A percentile compares a stretch with the other conserved stretches of the same genome.
phyloP scores from a whole-genome alignment of 2,888 invertebrate species.

The Mimachlamys varia region DNA sequence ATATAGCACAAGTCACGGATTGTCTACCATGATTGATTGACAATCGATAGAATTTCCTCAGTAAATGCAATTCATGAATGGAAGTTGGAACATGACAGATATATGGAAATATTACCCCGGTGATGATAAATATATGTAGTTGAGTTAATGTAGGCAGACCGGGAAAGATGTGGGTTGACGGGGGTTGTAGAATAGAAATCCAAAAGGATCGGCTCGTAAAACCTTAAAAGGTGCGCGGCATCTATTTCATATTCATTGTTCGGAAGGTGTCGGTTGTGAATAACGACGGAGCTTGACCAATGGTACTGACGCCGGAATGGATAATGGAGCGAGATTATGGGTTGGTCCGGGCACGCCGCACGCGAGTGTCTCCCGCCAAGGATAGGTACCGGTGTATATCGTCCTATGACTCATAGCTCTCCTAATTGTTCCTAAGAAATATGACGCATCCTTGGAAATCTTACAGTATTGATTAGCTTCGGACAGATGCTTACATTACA shows the following conservation, averaged over 20 bases:
- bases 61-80: conserved; percentile 31
- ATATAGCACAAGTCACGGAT: background rate
- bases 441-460: conserved; percentile 29
- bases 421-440: conserved; percentile 34
- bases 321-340: conserved; percentile 27
- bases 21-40: conserved; percentile 31
- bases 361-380: conserved; percentile 5
- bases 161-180: conserved; percentile 32
- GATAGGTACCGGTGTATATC: background rate
- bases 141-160: background rate
- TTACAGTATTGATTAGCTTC: background rate
- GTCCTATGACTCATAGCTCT: background rate
- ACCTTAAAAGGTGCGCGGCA: conserved; percentile 7
- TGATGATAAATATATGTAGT: background rate
- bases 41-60: conserved; percentile 29
- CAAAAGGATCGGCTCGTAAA: conserved; percentile 3
- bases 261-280: conserved; percentile 3
- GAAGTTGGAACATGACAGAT: background rate
- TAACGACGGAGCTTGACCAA: background rate
- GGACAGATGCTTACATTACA: conserved; percentile 34
- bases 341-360: conserved; percentile 31
- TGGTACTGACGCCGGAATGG: conserved; percentile 24
- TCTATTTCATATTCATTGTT: conserved; percentile 26
- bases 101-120: conserved; percentile 9
- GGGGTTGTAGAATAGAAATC: background rate